Conservation (phyloP, 2,888 invertebrate species). For the Drosophila rellima region DNA sequence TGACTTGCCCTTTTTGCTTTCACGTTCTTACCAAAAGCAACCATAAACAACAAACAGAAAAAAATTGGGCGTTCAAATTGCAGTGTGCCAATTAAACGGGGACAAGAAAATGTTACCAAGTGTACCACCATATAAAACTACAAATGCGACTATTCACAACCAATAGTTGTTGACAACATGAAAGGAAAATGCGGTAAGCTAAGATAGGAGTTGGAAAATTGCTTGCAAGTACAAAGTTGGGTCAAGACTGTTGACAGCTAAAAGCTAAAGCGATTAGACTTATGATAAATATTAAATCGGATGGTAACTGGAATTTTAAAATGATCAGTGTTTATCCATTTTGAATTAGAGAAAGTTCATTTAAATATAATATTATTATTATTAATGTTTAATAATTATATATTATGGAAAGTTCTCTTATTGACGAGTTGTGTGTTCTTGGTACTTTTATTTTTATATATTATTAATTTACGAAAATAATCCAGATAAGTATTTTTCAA, state of each 20-base stretch:
- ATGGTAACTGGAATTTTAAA: background rate
- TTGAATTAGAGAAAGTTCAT: background rate
- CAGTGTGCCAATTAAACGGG: conserved; percentile 71
- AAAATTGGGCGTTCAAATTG: conserved; percentile 58
- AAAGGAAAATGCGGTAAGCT: background rate
- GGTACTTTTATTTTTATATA: background rate
- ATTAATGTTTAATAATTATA: background rate
- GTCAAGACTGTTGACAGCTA: conserved; percentile 51
- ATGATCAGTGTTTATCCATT: conserved; percentile 9
- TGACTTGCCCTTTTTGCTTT: conserved; percentile 15
- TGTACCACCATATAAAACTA: conserved; percentile 41
- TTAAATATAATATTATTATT: background rate
- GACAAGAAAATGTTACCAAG: conserved; percentile 66
- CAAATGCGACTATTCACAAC: conserved; percentile 52
- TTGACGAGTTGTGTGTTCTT: background rate
- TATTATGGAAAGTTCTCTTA: background rate
- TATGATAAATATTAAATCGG: conserved; percentile 19
- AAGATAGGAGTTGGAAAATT: conserved; percentile 2
- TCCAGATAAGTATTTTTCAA: background rate
- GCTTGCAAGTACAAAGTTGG: conserved; percentile 13
- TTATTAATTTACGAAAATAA: background rate
- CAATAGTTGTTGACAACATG: conserved; percentile 26
- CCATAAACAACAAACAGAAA: conserved; percentile 14
- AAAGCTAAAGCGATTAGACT: conserved; percentile 26
- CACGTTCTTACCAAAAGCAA: background rate